Evolutionary conservation across 2,113 vertebrate species (phyloP), one percentile per base, ranked within the genome.

Genomic region (Loxodonta africana): DNA sequence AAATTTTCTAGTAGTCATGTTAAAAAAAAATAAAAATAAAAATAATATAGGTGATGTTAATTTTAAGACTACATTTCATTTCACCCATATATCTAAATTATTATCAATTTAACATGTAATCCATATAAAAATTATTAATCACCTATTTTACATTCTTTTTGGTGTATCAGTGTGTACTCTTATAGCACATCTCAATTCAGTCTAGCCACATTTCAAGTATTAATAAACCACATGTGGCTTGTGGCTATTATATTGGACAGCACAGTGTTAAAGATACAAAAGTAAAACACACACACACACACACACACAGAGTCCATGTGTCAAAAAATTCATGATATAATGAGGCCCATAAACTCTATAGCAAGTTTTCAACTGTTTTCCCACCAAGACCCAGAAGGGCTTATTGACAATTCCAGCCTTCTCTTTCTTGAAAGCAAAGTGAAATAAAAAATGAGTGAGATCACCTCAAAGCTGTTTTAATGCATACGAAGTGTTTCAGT

Each of bases 371-470:
- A 57, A 57, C 60, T n/a, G 90, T 78, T 85, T 88, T 1, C 85
- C 63, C n/a, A 83, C 44, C n/a, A 63, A 87, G 23, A 63, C 53
- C 71, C 20, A 41, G 41, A 94, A 95, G 57, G 7, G 21, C 86
- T 87, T 63, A 89, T 8, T 30, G 71, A 92, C 44, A 93, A 92
- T 46, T 92, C 30, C 11, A 91, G 76, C 8, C 92, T 89, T 77
- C 23, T 80, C 62, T 73, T 77, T 88, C 62, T 74, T 60, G 10
- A 67, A 96, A 94, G 69, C 78, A 95, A 94, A 51, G 0, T 78
- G 86, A 95, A 93, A 97, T 53, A 67, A 5, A 82, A 83, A 91
- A 87, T 80, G 69, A 73, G 48, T 87, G 12, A 62, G 62, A 46
- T 65, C 44, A 71, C 8, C 23, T 86, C n/a, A 86, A 73, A 82